Conservation (phyloP, 2,888 invertebrate species). For the Apamea crenata region DNA sequence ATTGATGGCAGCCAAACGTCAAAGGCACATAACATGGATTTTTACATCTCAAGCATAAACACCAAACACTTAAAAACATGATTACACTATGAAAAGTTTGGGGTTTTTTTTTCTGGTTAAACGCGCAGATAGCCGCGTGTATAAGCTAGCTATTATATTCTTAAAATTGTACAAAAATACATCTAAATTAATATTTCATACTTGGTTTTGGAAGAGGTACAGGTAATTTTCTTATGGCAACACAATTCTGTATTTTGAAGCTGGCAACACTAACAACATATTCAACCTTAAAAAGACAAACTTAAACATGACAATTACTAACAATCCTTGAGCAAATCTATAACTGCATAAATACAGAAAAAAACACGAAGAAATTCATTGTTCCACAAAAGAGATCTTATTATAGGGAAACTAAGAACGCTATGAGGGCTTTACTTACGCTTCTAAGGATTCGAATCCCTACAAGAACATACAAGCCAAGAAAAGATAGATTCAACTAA, state of each 20-base stretch:
- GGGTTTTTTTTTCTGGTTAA: constrained; percentile 54
- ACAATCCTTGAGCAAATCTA: constrained; percentile 85
- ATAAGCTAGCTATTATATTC: constrained; percentile 54
- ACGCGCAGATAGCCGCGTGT: constrained; percentile 35
- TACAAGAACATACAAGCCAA: constrained; percentile 69
- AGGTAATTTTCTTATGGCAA: constrained; percentile 68
- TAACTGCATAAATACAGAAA: constrained; percentile 65
- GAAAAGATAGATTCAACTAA: constrained; percentile 75
- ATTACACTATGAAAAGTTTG: constrained; percentile 67
- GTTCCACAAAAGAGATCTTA: constrained; percentile 81
- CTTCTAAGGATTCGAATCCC: constrained; percentile 68
- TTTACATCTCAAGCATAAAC: constrained; percentile 73
- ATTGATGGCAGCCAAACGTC: constrained; percentile 76
- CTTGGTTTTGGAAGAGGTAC: constrained; percentile 54
- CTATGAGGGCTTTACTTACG: constrained; percentile 67
- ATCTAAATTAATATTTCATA: constrained; percentile 46
- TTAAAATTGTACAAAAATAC: constrained; percentile 71
- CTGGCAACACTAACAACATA: constrained; percentile 68
- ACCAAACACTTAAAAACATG: constrained; percentile 69
- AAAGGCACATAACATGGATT: constrained; percentile 81
- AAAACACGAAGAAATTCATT: constrained; percentile 80
- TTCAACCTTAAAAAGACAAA: constrained; percentile 70
- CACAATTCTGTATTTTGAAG: constrained; percentile 65
- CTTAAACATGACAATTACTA: constrained; percentile 71
- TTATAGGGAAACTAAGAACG: constrained; percentile 73